Evolutionary conservation across 92 coral and sea anemone species (phyloP), one percentile per base, ranked within the genome.

Genomic region (Zoanthus sansibaricus): DNA sequence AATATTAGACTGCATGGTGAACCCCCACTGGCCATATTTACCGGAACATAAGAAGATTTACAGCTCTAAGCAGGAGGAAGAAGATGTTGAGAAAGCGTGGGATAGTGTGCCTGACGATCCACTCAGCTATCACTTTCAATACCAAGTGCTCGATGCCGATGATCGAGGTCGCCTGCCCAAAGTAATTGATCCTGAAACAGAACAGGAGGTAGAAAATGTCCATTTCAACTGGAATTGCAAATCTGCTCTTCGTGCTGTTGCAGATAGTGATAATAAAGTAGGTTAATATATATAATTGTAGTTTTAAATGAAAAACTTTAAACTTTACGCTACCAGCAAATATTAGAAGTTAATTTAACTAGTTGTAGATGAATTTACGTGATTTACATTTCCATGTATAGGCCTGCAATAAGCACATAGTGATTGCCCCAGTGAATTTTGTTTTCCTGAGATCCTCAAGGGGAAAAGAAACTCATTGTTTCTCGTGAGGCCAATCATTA

Each of bases 21-120:
- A 90, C 37, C 98, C 98, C 8, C 94, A 93, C 94, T 95, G 96
- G 96, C 96, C 96, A 14, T 93, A 95, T 80, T 90, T 95, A 37
- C 96, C 98, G 9, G 93, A 92, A 78, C 87, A 78, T 54, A 93
- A 86, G 54, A 88, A 90, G 2, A 77, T 71, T 9, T 93, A 86
- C 71, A 76, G 86, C 4, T 88, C 92, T 7, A 83, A 82, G 15
- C 92, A 93, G 42, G 87, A 90, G 17, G 90, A 93, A 52, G 92
- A 89, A 25, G 92, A 90, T 46, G 89, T 93, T 54, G 96, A 95
- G 85, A 94, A 74, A 74, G 96, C 98, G 48, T 95, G 98, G 98
- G 76, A 75, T 85, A 93, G 94, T 76, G 94, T 92, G 49, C 98
- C 98, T 10, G 96, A 93, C 59, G 96, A 95, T 55, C 98, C 98